Percentiles rank a stretch among this genome's conserved stretches.
These are phyloP conservation scores for Tapera naevia DNA, from an alignment of 2,797 vertebrate genomes.

Conservation along the genomic window DNA sequence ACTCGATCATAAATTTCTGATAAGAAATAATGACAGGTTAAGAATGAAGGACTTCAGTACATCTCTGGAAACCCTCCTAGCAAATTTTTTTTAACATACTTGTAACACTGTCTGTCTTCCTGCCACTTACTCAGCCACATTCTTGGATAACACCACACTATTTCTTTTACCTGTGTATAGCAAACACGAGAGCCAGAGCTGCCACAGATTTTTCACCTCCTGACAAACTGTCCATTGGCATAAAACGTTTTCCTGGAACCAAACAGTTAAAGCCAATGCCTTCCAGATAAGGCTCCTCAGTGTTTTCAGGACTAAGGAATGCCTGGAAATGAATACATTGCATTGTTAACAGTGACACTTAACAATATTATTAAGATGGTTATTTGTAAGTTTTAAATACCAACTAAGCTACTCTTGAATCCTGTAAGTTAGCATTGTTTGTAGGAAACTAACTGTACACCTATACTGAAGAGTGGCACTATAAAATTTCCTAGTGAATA, in stretches of 20 bases:
- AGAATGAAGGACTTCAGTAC: neutral
- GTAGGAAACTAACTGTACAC: neutral
- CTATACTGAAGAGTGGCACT: neutral
- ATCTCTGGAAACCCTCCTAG: neutral
- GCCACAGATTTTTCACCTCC: conserved; percentile 95
- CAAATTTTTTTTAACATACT: neutral
- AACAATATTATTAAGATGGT: no score
- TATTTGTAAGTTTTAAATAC: neutral
- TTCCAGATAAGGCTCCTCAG: conserved; percentile 93
- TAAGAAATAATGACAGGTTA: neutral
- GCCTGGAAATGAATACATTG: conserved; percentile 78
- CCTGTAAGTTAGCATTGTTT: neutral
- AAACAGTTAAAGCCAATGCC: conserved; percentile 93
- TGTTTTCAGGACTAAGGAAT: conserved; percentile 89
- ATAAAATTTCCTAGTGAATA: neutral
- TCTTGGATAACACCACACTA: neutral
- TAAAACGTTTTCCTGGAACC: conserved; percentile 93
- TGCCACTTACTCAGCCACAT: neutral
- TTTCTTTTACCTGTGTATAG: conserved; percentile 87
- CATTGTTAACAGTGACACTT: neutral
- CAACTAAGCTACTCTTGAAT: neutral
- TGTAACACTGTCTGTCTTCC: neutral
- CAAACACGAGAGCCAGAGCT: conserved; percentile 91
- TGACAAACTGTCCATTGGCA: conserved; percentile 96
- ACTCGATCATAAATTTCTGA: neutral